Conservation (phyloP, 2,888 invertebrate genomes). For the Sycophila texana region DNA sequence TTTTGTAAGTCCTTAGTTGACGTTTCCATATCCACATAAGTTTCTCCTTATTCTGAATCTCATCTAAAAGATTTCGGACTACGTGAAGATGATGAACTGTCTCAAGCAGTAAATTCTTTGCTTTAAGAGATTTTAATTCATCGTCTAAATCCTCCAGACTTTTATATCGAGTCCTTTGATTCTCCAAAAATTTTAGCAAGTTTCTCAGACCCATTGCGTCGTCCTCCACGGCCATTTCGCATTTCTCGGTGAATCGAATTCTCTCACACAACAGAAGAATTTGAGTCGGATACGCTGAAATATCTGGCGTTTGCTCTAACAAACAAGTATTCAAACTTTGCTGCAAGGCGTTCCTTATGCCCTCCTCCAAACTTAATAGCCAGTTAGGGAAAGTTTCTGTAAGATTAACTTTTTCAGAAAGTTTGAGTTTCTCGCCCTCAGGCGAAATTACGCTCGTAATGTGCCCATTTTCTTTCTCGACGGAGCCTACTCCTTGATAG, state of each 20-base stretch:
- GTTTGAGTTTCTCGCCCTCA: constrained; percentile 80
- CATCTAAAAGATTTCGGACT: constrained; percentile 84
- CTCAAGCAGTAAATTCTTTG: constrained; percentile 94
- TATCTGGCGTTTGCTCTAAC: constrained; percentile 65
- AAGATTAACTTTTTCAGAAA: constrained; percentile 74
- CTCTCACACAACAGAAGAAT: constrained; percentile 69
- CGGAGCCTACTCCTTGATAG: constrained; percentile 91
- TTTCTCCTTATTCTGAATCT: constrained; percentile 62
- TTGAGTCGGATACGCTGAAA: constrained; percentile 69
- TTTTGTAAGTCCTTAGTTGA: constrained; percentile 83
- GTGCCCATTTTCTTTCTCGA: constrained; percentile 81
- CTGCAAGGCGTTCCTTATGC: constrained; percentile 82
- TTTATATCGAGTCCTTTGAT: constrained; percentile 77
- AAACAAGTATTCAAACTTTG: constrained; percentile 69
- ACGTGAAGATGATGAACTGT: constrained; percentile 93
- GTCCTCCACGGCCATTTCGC: constrained; percentile 68
- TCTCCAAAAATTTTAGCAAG: constrained; percentile 77
- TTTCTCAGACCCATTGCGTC: constrained; percentile 72
- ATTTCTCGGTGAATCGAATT: constrained; percentile 70
- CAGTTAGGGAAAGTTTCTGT: constrained; percentile 78
- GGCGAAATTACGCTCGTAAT: constrained; percentile 80
- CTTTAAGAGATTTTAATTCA: constrained; percentile 86
- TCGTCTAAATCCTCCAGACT: constrained; percentile 76
- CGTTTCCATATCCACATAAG: constrained; percentile 93
- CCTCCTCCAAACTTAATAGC: constrained; percentile 88